Base-by-base conservation (phyloP, 1,140 invertebrate species). In the Steinernema feltiae region DNA sequence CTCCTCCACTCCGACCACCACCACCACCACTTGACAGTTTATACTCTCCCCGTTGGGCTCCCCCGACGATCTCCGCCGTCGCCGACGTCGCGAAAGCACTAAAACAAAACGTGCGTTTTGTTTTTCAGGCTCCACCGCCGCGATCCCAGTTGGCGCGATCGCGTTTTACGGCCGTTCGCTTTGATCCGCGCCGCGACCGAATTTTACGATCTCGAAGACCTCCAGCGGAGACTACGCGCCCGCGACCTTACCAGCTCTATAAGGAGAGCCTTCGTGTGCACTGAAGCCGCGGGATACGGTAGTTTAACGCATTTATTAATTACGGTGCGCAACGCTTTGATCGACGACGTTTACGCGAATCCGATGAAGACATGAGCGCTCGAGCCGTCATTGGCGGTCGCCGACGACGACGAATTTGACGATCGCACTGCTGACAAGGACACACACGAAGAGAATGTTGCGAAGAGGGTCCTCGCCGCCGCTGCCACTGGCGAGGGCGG, bases 231-330 rank as follows among this genome's bases (percentile, higher is more conserved):
- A 21, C 53, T 15, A 27, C 7, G 24, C 12, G 53, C 24, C 7
- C 53, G 53, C 53, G 53, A 63, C 53, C 53, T 63, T 63, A 63
- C n/a, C n/a, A n/a, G n/a, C n/a, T n/a, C n/a, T n/a, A n/a, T n/a
- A n/a, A n/a, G n/a, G n/a, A n/a, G n/a, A n/a, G n/a, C n/a, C n/a
- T n/a, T n/a, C n/a, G n/a, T n/a, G n/a, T n/a, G n/a, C n/a, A n/a
- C n/a, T n/a, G n/a, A n/a, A n/a, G n/a, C 24, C 3, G 2, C 15
- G 7, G 53, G 53, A 3, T 63, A 63, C 53, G 53, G 53, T 63
- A 63, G 53, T 63, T 63, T 63, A 63, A 63, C 53, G 53, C 53
- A 27, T 27, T 63, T 63, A 63, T 63, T 63, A 63, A 63, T 63
- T 63, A 63, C 53, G 53, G 53, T 63, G 53, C 53, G 35, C 53